These are phyloP conservation scores for Acanthisitta chloris DNA, from an alignment of 2,113 vertebrate species.

Conservation along the genomic window DNA sequence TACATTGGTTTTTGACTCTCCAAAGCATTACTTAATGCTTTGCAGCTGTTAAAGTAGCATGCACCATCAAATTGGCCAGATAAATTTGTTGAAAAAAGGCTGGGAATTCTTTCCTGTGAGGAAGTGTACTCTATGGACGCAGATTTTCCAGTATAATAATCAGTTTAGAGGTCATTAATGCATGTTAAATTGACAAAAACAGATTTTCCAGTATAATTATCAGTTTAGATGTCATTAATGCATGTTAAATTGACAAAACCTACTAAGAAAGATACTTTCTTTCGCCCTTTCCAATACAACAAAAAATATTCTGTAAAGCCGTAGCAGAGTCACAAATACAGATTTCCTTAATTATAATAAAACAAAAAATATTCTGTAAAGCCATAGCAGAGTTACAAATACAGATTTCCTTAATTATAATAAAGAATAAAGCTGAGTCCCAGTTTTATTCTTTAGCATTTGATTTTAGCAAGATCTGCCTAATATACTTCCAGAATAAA, in stretches of 20 bases:
- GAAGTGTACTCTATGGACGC: not conserved
- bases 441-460: not conserved
- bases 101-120: not conserved
- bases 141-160: not conserved
- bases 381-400: not conserved
- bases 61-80: not conserved
- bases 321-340: not conserved
- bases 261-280: not conserved
- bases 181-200: not conserved
- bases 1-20: constrained; percentile 25
- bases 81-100: not conserved
- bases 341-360: not conserved
- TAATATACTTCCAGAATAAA: not conserved
- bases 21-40: constrained; percentile 28
- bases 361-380: not conserved
- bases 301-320: not conserved
- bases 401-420: not conserved
- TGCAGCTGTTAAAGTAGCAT: not conserved
- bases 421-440: not conserved
- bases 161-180: not conserved
- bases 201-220: not conserved
- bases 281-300: not conserved
- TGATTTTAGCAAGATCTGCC: not conserved
- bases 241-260: not conserved
- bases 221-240: not conserved